These are phyloP conservation scores for Caenorhabditis sp. DNA, from an alignment of 2,888 invertebrate genomes.

Conservation along the genomic window DNA sequence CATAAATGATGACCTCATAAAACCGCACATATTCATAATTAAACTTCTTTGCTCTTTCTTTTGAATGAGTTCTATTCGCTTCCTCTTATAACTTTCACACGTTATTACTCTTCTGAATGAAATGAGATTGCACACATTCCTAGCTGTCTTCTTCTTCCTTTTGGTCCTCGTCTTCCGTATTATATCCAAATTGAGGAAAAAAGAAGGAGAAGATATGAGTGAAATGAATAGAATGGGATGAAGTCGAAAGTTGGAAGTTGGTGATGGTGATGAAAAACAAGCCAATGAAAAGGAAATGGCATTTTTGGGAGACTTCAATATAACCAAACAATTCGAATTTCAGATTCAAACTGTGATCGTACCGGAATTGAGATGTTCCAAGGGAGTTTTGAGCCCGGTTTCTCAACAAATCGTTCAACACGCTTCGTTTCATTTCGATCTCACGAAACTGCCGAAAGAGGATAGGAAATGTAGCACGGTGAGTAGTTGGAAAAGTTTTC, in stretches of 20 bases:
- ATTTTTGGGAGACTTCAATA: neutral
- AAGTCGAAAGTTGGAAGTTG: slow-evolving; percentile 7
- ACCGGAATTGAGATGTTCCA: slow-evolving; percentile 74
- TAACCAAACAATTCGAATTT: slow-evolving; percentile 22
- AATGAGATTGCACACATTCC: slow-evolving; percentile 26
- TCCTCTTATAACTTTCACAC: slow-evolving; percentile 51
- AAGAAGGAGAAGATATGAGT: slow-evolving; percentile 24
- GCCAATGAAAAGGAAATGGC: neutral
- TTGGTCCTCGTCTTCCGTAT: neutral
- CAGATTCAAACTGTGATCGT: slow-evolving; percentile 78
- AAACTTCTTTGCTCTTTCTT: slow-evolving; percentile 19
- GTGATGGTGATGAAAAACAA: slow-evolving; percentile 38
- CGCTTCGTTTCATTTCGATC: slow-evolving; percentile 75
- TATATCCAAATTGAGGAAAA: slow-evolving; percentile 1
- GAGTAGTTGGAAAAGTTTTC: too few relatives aligned
- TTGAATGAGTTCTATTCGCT: slow-evolving; percentile 6
- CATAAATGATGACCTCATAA: slow-evolving; percentile 41
- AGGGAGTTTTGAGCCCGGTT: slow-evolving; percentile 73
- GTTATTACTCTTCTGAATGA: slow-evolving; percentile 41
- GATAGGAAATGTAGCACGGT: slow-evolving; percentile 64
- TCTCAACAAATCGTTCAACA: slow-evolving; percentile 74
- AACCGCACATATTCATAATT: slow-evolving; percentile 48
- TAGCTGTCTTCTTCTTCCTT: neutral
- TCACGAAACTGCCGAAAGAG: slow-evolving; percentile 68
- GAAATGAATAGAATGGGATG: slow-evolving; percentile 11